Evolutionary conservation across 2,888 invertebrate species (phyloP), one percentile per base, ranked within the genome.

Genomic region (Amphipyra tragopoginis): DNA sequence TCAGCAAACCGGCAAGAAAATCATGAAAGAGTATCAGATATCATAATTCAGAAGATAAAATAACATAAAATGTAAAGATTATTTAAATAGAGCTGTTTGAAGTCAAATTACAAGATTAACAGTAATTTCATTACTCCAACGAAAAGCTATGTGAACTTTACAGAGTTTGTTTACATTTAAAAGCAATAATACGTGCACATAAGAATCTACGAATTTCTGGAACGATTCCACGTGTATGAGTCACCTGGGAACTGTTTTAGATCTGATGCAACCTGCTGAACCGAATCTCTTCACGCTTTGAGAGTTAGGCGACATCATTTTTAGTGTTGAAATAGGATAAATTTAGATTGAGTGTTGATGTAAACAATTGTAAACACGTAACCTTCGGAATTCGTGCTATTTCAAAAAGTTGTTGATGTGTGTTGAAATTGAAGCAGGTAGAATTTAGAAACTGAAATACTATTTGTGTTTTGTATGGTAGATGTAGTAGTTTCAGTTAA

Each of bases 221-320:
- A 93, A 90, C 86, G 77, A 81, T 84, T 91, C 92, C 91, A 90
- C 77, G 66, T 66, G 7, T 57, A 42, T 92, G 92, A 93, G 84
- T 94, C 94, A 93, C 91, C 90, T 91, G 90, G 62, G 73, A 80
- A 85, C 90, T 38, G 65, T 88, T 90, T 89, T 90, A 90, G 90
- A 86, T 83, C 76, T 93, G 92, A 93, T 93, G 93, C 92, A 91
- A 91, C 77, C 83, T 68, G 29, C 52, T 77, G 75, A 81, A 82
- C 83, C 76, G 77, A 83, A 83, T 82, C 67, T 83, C 73, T 77
- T 62, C 60, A 67, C 75, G 67, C 75, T 76, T 73, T 75, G 75
- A 82, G 74, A 79, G 60, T 63, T 79, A 80, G 71, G 70, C 68
- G 80, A 80, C 77, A 79, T 77, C 74, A 73, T 21, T 21, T 21